Conservation (phyloP, 2,113 vertebrate genomes). For the Meleagris gallopavo region DNA sequence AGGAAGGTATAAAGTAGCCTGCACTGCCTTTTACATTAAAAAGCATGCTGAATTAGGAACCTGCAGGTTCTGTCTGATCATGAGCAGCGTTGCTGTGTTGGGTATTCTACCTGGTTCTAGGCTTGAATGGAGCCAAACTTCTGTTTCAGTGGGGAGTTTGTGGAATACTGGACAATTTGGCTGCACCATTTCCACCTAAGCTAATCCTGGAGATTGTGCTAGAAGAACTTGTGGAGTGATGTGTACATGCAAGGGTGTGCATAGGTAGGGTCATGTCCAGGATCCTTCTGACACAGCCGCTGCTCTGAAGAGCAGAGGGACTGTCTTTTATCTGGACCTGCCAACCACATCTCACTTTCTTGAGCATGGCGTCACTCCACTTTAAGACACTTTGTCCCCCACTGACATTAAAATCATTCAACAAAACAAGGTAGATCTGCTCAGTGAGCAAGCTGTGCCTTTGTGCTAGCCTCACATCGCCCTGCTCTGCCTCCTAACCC, state of each 20-base stretch:
- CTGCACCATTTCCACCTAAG: background rate
- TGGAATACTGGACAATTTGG: background rate
- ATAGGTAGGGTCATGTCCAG: background rate
- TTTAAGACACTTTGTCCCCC: background rate
- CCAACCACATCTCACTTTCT: background rate
- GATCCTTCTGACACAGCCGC: background rate
- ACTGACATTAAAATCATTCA: background rate
- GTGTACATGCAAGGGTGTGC: rapidly evolving
- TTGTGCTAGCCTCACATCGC: background rate
- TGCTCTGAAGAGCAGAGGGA: background rate
- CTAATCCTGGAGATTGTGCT: background rate
- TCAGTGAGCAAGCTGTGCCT: background rate
- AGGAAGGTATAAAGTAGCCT: background rate
- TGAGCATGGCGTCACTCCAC: background rate
- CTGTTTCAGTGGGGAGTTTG: background rate
- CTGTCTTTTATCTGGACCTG: rapidly evolving
- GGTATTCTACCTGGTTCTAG: background rate
- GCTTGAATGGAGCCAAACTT: background rate
- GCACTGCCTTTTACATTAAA: background rate
- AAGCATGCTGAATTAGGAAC: background rate
- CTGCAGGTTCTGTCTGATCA: background rate
- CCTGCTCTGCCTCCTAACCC: rapidly evolving
- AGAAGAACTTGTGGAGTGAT: background rate
- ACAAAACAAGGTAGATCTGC: background rate
- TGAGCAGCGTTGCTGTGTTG: background rate